Base-by-base conservation (phyloP, 2,888 invertebrate species). In the Muschampia plurimacula region DNA sequence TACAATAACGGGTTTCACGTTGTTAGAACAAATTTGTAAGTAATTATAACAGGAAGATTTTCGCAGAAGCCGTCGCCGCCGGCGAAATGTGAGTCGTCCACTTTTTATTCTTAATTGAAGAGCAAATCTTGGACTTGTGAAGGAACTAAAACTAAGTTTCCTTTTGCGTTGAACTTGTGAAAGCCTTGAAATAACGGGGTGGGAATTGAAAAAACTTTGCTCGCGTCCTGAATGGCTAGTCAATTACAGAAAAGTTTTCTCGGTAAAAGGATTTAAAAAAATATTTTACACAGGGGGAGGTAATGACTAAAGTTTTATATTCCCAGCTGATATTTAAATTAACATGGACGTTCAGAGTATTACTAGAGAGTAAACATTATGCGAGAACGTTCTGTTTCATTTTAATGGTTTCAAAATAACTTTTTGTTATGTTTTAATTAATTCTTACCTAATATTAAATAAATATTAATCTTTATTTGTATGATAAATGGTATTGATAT, bases 171-270 rank as follows among this genome's bases (percentile, higher is more conserved):
- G 52, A 67, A 72, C 66, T 67, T 67, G 66, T 72, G 59, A 71
- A 67, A 49, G 63, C 67, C 55, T 72, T 72, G 63, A 72, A 72
- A 72, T 63, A 72, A 63, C 55, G 67, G 60, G 72, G 72, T 72
- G 66, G 72, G 67, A 67, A 72, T 72, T 72, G 72, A 70, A 72
- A 72, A 72, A 70, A 41, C 49, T 72, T 62, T 52, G 15, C 49
- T 62, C 57, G 41, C 55, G 57, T 63, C 55, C 44, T 60, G 39
- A 28, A 15, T 55, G 57, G 32, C 44, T 55, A 67, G 63, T 72
- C 63, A 67, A 67, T 72, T 72, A 67, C 60, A 46, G 36, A 72
- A 72, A 72, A 64, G 62, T 72, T 72, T 63, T 41, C 28, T 39
- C 9, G 44, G 44, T 49, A 62, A 62, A 62, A 55, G 15, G 32